Evolutionary conservation across 2,113 vertebrate species (phyloP), one percentile per base, ranked within the genome.

Genomic region (Chionomys nivalis): DNA sequence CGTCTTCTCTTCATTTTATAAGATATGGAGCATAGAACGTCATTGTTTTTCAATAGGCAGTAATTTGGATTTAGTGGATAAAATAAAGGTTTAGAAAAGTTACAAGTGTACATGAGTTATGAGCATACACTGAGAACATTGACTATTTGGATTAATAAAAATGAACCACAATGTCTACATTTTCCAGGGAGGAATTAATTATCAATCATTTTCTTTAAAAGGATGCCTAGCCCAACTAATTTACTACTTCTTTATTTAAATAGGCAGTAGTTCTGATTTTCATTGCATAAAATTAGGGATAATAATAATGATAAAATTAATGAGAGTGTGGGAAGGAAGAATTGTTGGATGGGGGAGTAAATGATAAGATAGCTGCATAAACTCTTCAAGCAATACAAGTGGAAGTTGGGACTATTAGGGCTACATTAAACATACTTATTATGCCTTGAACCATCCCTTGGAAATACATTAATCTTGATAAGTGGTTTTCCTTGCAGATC

Each of bases 391-490:
- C 2, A 86, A 77, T 10, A 93, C 33, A 63, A 96, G 16, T 86
- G 94, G 92, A 76, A 91, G n/a, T 93, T 3, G 78, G 52, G n/a
- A 91, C 42, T 24, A 82, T 92, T 88, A 93, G 12, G 73, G 36
- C 72, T 95, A 61, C 66, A 93, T 94, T 66, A 96, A 79, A 44
- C 75, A 93, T 26, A 89, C 79, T 81, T 94, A 96, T 0, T 93
- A 94, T 66, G 72, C 94, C 93, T 95, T 66, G 23, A 94, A 72
- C 85, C 63, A 73, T 93, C 89, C 88, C 91, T 97, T 86, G 79
- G 36, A 97, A 94, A 95, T 44, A 78, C 79, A 83, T 88, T 96
- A 83, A 96, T 93, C 95, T 96, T 97, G 68, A 39, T n/a, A 96
- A 97, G 92, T 65, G n/a, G 11, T 76, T 90, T 70, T 97, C 7